phyloP scores from a whole-genome alignment of 2,113 vertebrate genomes.

The Alectura lathami region DNA sequence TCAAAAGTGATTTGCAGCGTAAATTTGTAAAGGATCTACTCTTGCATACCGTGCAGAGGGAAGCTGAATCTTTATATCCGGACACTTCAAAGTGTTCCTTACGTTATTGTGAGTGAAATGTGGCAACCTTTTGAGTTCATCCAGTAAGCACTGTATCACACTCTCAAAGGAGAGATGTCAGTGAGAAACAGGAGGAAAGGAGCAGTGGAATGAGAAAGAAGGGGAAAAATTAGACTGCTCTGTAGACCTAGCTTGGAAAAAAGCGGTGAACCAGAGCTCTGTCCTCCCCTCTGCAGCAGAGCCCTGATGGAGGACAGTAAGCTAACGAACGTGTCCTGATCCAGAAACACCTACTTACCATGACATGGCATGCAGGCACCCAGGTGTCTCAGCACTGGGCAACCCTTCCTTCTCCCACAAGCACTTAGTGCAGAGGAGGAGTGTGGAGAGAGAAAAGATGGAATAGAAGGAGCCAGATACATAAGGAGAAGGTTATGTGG shows the following conservation, averaged over 20 bases:
- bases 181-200: not conserved
- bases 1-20: not conserved
- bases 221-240: not conserved
- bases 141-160: rapidly evolving
- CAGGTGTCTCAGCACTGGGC: not conserved
- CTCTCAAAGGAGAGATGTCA: not conserved
- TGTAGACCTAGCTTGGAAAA: not conserved
- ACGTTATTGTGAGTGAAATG: not conserved
- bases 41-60: not conserved
- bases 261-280: not conserved
- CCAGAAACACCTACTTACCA: not conserved
- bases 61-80: not conserved
- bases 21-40: not conserved
- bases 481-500: not conserved
- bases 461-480: not conserved
- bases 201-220: not conserved
- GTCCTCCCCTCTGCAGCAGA: not conserved
- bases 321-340: not conserved
- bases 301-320: not conserved
- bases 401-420: not conserved
- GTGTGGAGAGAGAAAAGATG: not conserved
- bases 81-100: not conserved
- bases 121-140: not conserved
- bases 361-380: not conserved
- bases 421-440: not conserved